Conservation (phyloP, 2,888 invertebrate species). For the Leucophenga maculata region DNA sequence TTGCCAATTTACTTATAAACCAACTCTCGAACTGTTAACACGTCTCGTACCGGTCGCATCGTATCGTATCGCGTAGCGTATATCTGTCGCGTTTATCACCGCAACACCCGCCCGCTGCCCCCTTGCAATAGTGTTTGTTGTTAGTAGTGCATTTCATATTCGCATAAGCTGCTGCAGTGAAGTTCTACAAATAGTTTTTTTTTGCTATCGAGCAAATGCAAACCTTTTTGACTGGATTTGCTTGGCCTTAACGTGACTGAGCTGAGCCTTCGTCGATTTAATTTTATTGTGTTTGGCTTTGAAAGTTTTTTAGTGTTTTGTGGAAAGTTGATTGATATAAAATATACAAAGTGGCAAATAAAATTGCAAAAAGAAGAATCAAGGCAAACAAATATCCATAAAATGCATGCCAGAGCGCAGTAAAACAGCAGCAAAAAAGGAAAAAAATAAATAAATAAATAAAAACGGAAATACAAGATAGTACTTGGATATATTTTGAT, state of each 20-base stretch:
- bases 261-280: background rate
- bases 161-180: slow-evolving; percentile 5
- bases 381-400: slow-evolving; percentile 31
- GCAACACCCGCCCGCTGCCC: background rate
- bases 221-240: slow-evolving; percentile 11
- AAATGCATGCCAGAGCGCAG: slow-evolving; percentile 42
- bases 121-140: background rate
- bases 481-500: background rate
- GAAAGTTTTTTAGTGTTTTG: slow-evolving; percentile 40
- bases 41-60: slow-evolving; percentile 40
- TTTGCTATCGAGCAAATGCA: background rate
- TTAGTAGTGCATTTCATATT: background rate
- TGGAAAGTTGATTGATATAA: slow-evolving; percentile 45
- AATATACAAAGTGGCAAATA: slow-evolving; percentile 40
- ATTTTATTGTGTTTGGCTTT: slow-evolving; percentile 26
- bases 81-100: slow-evolving; percentile 27
- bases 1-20: slow-evolving; percentile 62
- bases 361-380: slow-evolving; percentile 40
- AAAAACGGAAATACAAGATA: slow-evolving; percentile 10
- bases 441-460: background rate
- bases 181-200: background rate
- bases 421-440: background rate
- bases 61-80: slow-evolving; percentile 22
- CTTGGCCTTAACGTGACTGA: slow-evolving; percentile 25
- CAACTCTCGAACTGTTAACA: slow-evolving; percentile 60